Percentiles rank a stretch among this genome's conserved stretches.
Evolutionary conservation across 2,113 vertebrate species (phyloP).

Genomic region (Campylomormyrus numenius): DNA sequence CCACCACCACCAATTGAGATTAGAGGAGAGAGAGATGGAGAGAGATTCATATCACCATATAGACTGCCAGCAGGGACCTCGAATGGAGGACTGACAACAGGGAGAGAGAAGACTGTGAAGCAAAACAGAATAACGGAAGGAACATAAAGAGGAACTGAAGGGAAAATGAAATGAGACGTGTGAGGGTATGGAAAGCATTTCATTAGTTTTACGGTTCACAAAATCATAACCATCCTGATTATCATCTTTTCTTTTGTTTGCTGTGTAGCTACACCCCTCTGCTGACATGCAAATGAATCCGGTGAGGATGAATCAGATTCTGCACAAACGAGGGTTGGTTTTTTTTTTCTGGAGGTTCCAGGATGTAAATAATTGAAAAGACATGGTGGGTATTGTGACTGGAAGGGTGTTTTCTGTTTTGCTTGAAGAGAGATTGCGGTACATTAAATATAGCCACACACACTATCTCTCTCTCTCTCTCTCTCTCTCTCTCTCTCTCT

Average conservation of each 20-base stretch:
- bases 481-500: not conserved
- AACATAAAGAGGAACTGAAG: not conserved
- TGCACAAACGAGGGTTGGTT: conserved; percentile 52
- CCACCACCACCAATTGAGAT: conserved; percentile 3
- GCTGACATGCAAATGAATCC: conserved; percentile 36
- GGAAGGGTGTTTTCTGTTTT: conserved; percentile 39
- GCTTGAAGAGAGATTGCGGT: conserved; percentile 19
- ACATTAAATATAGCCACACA: not conserved
- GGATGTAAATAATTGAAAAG: conserved; percentile 53
- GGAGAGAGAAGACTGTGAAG: not conserved
- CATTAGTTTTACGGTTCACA: not conserved
- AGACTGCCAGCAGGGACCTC: conserved; percentile 6
- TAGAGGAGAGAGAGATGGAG: not conserved
- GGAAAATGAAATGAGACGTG: conserved; percentile 10
- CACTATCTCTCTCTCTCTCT: conserved; percentile 20
- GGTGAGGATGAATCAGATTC: conserved; percentile 35
- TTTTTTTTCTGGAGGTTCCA: conserved; percentile 15
- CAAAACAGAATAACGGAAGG: not conserved
- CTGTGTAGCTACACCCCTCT: conserved; percentile 33
- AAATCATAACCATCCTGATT: conserved; percentile 17
- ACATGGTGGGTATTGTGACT: conserved; percentile 29
- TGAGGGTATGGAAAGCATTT: conserved; percentile 24
- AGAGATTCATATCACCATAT: not conserved
- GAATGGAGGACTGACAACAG: not conserved
- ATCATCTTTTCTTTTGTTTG: conserved; percentile 36